phyloP scores from a whole-genome alignment of 2,888 invertebrate genomes.

The Cryptops parisi region DNA sequence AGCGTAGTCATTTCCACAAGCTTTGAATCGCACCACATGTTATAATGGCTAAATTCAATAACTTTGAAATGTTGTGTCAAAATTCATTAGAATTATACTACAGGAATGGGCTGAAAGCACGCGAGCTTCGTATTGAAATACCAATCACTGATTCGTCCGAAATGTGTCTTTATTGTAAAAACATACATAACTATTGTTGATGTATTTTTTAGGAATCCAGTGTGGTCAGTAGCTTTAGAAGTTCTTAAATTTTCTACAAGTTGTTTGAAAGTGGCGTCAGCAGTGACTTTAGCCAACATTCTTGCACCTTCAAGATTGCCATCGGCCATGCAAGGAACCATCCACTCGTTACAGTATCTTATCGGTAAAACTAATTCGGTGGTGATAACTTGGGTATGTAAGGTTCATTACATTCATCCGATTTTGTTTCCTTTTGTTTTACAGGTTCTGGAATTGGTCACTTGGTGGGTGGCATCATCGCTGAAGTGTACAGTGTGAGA shows the following conservation, averaged over 20 bases:
- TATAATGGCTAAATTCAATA: no score
- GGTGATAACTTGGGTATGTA: no score
- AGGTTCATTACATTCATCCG: neutral
- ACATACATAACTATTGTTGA: constrained; percentile 45
- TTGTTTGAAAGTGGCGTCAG: constrained; percentile 81
- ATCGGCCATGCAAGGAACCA: constrained; percentile 56
- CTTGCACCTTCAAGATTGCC: constrained; percentile 69
- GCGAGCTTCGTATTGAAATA: no score
- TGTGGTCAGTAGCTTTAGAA: constrained; percentile 81
- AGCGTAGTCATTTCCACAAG: no score
- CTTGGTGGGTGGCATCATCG: constrained; percentile 63
- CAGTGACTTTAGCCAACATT: constrained; percentile 71
- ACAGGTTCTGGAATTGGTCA: constrained; percentile 64
- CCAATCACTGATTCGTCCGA: no score
- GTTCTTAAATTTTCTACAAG: constrained; percentile 72
- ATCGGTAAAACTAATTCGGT: no score
- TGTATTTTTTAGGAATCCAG: constrained; percentile 49
- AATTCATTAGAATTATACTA: no score
- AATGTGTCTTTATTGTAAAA: constrained; percentile 38
- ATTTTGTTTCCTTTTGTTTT: constrained; percentile 13
- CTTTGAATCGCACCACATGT: no score
- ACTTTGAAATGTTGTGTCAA: no score
- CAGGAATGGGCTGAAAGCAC: no score
- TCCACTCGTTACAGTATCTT: constrained; percentile 66
- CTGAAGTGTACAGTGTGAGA: constrained; percentile 57